Percentiles rank a stretch among this genome's conserved stretches.
These are phyloP conservation scores for Lytechinus variegatus DNA, from an alignment of 35 echinoderm and acorn worm species.

Conservation along the genomic window DNA sequence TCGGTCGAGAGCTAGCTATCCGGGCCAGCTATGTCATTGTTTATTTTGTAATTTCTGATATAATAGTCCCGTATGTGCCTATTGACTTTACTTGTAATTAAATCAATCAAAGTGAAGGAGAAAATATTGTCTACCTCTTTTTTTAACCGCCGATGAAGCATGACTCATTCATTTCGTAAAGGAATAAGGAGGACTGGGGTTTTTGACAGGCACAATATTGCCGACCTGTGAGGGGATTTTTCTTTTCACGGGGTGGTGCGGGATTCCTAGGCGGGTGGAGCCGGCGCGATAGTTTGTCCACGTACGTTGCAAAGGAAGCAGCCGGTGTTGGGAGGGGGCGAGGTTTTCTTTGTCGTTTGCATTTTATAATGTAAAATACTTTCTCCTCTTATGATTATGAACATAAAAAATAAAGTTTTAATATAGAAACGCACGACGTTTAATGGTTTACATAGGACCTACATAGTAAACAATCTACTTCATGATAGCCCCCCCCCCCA, in stretches of 20 bases:
- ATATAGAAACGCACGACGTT: too few relatives aligned
- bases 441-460: too few relatives aligned
- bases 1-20: background rate
- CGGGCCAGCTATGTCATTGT: background rate
- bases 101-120: background rate
- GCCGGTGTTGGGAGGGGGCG: background rate
- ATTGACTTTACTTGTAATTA: constrained; percentile 34
- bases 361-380: too few relatives aligned
- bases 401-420: too few relatives aligned
- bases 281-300: background rate
- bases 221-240: background rate
- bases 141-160: background rate
- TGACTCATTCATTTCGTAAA: background rate
- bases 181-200: background rate
- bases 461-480: too few relatives aligned
- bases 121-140: constrained; percentile 23
- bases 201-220: background rate
- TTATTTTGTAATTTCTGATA: constrained; percentile 1
- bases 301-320: background rate
- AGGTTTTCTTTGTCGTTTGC: background rate
- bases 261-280: background rate
- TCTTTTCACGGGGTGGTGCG: background rate
- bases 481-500: too few relatives aligned
- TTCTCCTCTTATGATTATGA: too few relatives aligned
- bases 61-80: constrained; percentile 21